Evolutionary conservation across 2,113 vertebrate species (phyloP).

Genomic region (Perca schrenkii): DNA sequence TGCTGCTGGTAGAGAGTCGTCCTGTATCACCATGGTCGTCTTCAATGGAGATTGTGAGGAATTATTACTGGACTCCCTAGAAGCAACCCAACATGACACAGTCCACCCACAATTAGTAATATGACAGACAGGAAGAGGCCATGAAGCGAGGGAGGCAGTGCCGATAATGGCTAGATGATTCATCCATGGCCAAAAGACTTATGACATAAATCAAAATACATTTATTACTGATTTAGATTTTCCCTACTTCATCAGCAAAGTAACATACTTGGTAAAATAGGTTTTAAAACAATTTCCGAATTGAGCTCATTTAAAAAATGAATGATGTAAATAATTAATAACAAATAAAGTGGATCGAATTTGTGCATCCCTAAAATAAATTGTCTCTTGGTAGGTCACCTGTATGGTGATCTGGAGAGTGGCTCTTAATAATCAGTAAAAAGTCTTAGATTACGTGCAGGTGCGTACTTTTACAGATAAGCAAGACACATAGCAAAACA

Average conservation of each 20-base stretch:
- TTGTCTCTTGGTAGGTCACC: background rate
- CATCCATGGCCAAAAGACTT: background rate
- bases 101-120: background rate
- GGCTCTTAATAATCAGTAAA: background rate
- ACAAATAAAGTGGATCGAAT: background rate
- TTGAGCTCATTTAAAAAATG: background rate
- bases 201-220: background rate
- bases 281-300: background rate
- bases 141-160: background rate
- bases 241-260: background rate
- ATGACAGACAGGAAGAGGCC: constrained; percentile 16
- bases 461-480: background rate
- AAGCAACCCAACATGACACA: constrained; percentile 9
- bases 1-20: constrained; percentile 90
- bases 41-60: constrained; percentile 86
- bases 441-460: background rate
- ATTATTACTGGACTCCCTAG: constrained; percentile 87
- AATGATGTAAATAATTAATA: background rate
- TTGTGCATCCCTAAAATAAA: background rate
- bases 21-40: constrained; percentile 95
- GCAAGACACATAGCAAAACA: background rate
- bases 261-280: background rate
- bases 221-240: background rate
- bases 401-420: background rate
- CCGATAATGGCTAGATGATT: background rate